These are phyloP conservation scores for Protaetia brevitarsis DNA, from an alignment of 1,140 invertebrate genomes.

Conservation along the genomic window DNA sequence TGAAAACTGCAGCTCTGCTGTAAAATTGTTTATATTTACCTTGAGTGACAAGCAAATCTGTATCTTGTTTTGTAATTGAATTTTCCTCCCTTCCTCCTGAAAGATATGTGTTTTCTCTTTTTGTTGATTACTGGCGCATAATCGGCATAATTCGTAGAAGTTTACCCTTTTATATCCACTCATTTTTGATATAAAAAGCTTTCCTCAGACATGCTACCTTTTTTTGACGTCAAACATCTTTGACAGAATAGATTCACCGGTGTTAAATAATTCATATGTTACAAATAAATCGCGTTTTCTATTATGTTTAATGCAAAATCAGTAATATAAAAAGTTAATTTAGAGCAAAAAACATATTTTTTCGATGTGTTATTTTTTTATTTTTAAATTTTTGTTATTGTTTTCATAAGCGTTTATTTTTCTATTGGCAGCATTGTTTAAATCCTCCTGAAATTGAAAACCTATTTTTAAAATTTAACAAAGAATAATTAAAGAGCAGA, in stretches of 20 bases:
- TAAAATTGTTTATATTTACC: conserved; percentile 46
- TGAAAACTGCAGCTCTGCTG: background rate
- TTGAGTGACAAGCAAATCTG: conserved; percentile 61
- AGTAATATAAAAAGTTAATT: too few species aligned
- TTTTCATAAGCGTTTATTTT: too few species aligned
- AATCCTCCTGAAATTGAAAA: too few species aligned
- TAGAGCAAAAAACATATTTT: too few species aligned
- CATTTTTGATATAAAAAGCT: conserved; percentile 48
- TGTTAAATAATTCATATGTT: background rate
- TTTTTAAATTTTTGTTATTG: too few species aligned
- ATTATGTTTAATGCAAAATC: too few species aligned
- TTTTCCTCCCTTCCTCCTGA: conserved; percentile 60
- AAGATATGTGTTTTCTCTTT: conserved; percentile 65
- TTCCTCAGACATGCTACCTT: conserved; percentile 17
- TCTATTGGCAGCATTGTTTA: too few species aligned
- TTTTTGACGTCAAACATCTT: conserved; percentile 11
- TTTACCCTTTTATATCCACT: conserved; percentile 64
- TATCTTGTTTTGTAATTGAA: conserved; percentile 63
- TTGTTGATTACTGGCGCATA: conserved; percentile 63
- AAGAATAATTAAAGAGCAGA: too few species aligned
- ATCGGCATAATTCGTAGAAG: conserved; percentile 67
- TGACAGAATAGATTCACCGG: background rate
- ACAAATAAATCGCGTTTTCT: too few species aligned
- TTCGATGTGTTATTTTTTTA: too few species aligned
- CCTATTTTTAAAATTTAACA: too few species aligned